Evolutionary conservation across 2,113 vertebrate genomes (phyloP), one percentile per base, ranked within the genome.

Genomic region (Silurus meridionalis): DNA sequence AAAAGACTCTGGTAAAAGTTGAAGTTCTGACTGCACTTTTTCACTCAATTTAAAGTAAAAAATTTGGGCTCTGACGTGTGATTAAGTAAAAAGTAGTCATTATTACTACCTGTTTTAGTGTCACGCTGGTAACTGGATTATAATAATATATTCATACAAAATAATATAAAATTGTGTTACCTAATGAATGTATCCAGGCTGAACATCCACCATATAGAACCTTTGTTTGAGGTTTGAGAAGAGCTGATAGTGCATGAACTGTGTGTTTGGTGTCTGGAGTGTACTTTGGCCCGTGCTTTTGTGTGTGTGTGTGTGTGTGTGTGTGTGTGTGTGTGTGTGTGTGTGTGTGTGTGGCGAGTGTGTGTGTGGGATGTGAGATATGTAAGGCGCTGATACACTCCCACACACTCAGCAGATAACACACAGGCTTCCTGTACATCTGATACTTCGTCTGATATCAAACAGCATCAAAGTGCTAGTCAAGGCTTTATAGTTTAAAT

Each of bases 391-490:
- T 89, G 87, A 86, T 89, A 85, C 4, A 23, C 75, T 89, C 69
- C 87, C 78, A 82, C 89, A 79, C 52, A 61, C 74, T 77, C 58
- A 61, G 82, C 60, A 82, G 91, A 93, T 87, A 85, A 66, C 85
- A 88, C 87, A 60, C 90, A 92, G 90, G 88, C 90, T 89, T 92
- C 90, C 92, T 91, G 89, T 6, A 71, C 13, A 60, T 64, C 86
- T 78, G 92, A 92, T 93, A 89, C 64, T 67, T 17, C 81, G 86
- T 37, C 87, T 80, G 90, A 86, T 72, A 88, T 83, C 85, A 84
- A 63, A 85, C 85, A 83, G 80, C 89, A 83, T 86, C 90, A 91
- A 90, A 91, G 89, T n/a, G 64, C 37, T 48, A 75, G 57, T 28
- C 17, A 55, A 52, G 74, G 66, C 58, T 55, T 53, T 72, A 82